Evolutionary conservation across 2,888 invertebrate species (phyloP), one percentile per base, ranked within the genome.

Genomic region (Synanthedon formicaeformis): DNA sequence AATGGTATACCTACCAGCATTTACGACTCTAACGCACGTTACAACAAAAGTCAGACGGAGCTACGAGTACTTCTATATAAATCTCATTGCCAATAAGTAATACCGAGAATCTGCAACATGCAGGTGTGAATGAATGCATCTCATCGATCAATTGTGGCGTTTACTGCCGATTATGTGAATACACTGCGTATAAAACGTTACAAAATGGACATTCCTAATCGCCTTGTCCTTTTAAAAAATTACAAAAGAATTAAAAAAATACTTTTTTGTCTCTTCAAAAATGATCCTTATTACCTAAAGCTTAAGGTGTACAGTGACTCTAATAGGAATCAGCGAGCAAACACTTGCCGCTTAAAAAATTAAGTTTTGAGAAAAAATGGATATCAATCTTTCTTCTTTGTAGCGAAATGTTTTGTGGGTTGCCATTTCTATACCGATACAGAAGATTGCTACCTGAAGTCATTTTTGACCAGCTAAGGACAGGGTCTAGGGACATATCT

Each of bases 131-230:
- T 56, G 52, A 50, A 62, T 56, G 52, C 50, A 50, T 53, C 60
- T 66, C 73, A 85, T 86, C 81, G 64, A 85, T 85, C 85, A 85
- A 71, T 59, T 66, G 67, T 83, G 83, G 75, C 85, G 78, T 82
- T 83, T 75, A 81, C 71, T 71, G 66, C 71, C 72, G 63, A 65
- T 62, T 57, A 61, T 64, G 61, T 64, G 64, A 61, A 68, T 62
- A 60, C 57, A 64, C 66, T 61, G 34, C 34, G 34, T 10, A 72
- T 73, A 79, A 79, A 78, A 76, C 71, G 64, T 65, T 61, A 81
- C 81, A 76, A 75, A 81, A 82, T 74, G 82, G 79, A 82, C 85
- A 84, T 75, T 71, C 77, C 78, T 82, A 84, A 85, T 86, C 81
- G 71, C 67, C 71, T 73, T 79, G 81, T 78, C 75, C 74, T 75